These are phyloP conservation scores for Drosophila guanche DNA, from an alignment of 1,140 invertebrate species.

Conservation along the genomic window DNA sequence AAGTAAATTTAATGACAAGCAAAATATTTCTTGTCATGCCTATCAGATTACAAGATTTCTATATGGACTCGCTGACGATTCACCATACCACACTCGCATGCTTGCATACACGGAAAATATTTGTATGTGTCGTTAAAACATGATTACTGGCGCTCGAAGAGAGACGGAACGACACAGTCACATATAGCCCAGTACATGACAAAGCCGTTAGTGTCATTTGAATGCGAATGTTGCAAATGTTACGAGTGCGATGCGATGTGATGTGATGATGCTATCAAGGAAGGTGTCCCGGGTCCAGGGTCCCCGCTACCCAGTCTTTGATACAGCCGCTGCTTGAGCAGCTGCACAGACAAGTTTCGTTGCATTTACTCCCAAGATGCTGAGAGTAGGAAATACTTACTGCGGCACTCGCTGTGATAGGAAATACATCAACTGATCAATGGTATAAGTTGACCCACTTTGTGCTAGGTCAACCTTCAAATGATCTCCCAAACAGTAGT, in stretches of 20 bases:
- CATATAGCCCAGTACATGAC: slow-evolving; percentile 67
- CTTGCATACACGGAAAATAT: slow-evolving; percentile 37
- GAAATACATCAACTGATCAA: slow-evolving; percentile 8
- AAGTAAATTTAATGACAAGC: slow-evolving; percentile 82
- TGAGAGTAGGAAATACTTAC: too few species aligned
- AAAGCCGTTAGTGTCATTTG: slow-evolving; percentile 81
- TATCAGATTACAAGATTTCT: slow-evolving; percentile 82
- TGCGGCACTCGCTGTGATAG: background rate
- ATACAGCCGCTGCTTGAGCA: slow-evolving; percentile 57
- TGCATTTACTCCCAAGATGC: slow-evolving; percentile 1
- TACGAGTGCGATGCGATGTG: slow-evolving; percentile 54
- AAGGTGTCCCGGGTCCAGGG: slow-evolving; percentile 53
- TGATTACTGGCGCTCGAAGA: slow-evolving; percentile 74
- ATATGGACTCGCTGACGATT: slow-evolving; percentile 75
- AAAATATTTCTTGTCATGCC: slow-evolving; percentile 82
- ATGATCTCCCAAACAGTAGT: slow-evolving; percentile 28
- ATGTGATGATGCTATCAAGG: slow-evolving; percentile 60
- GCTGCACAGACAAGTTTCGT: slow-evolving; percentile 15
- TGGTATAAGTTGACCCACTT: slow-evolving; percentile 31
- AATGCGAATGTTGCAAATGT: slow-evolving; percentile 69
- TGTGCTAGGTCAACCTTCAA: slow-evolving; percentile 29
- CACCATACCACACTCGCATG: slow-evolving; percentile 40
- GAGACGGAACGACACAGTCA: slow-evolving; percentile 46
- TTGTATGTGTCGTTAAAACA: slow-evolving; percentile 73
- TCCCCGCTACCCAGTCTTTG: slow-evolving; percentile 44